phyloP scores from a whole-genome alignment of 2,797 vertebrate species.

The Cossypha dichroa region DNA sequence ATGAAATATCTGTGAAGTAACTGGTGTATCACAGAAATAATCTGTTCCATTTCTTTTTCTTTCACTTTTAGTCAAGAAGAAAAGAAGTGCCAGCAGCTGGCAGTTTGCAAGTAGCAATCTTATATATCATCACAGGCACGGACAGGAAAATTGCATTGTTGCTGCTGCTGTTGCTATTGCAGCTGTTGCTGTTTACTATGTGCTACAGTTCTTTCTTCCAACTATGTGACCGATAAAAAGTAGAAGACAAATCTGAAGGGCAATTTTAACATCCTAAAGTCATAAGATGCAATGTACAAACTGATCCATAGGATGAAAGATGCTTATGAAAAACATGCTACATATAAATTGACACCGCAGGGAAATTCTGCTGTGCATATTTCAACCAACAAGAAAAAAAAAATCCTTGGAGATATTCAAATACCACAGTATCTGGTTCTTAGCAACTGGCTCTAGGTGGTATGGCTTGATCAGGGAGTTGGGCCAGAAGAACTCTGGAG shows the following conservation, averaged over 20 bases:
- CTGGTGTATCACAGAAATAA: background rate
- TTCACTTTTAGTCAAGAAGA: background rate
- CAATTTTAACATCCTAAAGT: background rate
- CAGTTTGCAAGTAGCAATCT: background rate
- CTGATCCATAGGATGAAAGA: background rate
- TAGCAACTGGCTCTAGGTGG: background rate
- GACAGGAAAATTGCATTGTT: background rate
- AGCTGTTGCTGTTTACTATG: conserved; percentile 3
- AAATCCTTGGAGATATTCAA: background rate
- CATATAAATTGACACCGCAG: background rate
- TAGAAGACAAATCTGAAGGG: background rate
- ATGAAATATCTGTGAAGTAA: background rate
- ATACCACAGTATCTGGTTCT: fast-evolving
- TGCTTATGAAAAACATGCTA: background rate
- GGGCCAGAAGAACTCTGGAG: background rate
- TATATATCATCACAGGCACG: background rate
- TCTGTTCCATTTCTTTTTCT: background rate
- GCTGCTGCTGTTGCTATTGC: background rate
- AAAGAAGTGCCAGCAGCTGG: background rate
- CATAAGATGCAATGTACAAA: background rate
- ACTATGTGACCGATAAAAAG: background rate
- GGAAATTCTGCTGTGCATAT: fast-evolving
- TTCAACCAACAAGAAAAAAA: background rate
- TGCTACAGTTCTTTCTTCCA: background rate
- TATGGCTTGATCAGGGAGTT: background rate